Conservation (phyloP, 2,113 vertebrate species). For the Grammatotria lemairii region DNA sequence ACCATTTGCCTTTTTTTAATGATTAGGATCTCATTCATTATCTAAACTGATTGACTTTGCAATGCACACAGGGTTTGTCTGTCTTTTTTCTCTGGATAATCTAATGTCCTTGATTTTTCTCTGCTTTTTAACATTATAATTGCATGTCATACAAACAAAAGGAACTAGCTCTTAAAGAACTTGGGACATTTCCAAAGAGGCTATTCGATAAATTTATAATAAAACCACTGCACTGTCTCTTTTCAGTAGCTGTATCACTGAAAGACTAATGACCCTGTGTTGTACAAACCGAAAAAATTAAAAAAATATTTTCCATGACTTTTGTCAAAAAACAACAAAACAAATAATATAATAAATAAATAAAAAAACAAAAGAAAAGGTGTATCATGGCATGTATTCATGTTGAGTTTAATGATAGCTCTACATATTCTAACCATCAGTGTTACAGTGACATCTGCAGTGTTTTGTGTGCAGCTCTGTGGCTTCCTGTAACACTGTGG, state of each 20-base stretch:
- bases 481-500: accelerated
- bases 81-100: accelerated
- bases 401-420: background rate
- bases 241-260: accelerated
- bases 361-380: accelerated
- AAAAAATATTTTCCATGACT: accelerated
- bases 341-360: accelerated
- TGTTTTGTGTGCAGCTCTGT: accelerated
- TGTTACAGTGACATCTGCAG: accelerated
- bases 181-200: background rate
- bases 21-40: background rate
- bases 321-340: accelerated
- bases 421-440: background rate
- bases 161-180: accelerated
- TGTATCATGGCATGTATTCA: background rate
- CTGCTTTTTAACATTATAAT: background rate
- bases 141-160: background rate
- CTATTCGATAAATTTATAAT: accelerated
- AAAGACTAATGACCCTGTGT: background rate
- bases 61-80: background rate
- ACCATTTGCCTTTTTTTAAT: background rate
- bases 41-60: accelerated
- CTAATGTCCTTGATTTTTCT: accelerated
- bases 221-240: background rate
- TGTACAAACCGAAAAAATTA: background rate